These are phyloP conservation scores for Tympanoctomys barrerae DNA, from an alignment of 2,797 vertebrate species.

Conservation along the genomic window DNA sequence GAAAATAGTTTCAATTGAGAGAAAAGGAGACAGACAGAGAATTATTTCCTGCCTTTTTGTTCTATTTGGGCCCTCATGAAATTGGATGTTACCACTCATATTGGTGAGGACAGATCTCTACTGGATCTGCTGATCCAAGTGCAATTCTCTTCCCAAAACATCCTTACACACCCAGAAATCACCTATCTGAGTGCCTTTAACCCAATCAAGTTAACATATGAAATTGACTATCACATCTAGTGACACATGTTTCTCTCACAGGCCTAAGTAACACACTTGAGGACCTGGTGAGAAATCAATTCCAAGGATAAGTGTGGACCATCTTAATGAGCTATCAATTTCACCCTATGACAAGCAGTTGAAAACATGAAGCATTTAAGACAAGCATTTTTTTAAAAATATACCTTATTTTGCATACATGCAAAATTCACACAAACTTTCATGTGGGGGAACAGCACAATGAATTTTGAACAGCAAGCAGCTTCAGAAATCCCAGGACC, in stretches of 20 bases:
- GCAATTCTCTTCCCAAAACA: neutral
- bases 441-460: neutral
- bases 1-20: neutral
- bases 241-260: neutral
- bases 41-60: neutral
- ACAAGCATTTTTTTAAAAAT: neutral
- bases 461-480: neutral
- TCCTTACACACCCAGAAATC: neutral
- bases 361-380: neutral
- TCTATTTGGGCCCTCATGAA: neutral
- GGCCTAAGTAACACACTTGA: neutral
- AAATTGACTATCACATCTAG: neutral
- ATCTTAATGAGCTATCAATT: neutral
- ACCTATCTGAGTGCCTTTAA: neutral
- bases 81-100: neutral
- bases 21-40: neutral
- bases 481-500: neutral
- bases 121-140: neutral
- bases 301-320: neutral
- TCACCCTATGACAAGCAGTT: neutral
- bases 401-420: neutral
- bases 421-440: conserved; percentile 17
- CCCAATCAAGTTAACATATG: neutral
- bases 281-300: neutral
- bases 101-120: neutral